Percentiles rank a stretch among this genome's conserved stretches.
Conservation (phyloP, 1,140 invertebrate genomes). For the Zophobas atratus region DNA sequence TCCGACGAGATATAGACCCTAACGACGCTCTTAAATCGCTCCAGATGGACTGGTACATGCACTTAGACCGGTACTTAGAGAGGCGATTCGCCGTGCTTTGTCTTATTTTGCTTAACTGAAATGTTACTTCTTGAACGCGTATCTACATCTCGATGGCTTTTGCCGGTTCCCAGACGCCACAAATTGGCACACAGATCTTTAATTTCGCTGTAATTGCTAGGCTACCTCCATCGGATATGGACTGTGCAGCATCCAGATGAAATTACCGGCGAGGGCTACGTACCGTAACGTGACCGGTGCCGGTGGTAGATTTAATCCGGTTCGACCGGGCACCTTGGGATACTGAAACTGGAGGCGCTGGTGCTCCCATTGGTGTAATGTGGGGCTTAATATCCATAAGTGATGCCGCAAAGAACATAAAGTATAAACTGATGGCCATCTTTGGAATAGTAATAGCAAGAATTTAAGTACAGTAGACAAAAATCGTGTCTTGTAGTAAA, state of each 20-base stretch:
- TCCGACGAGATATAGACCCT: slow-evolving; percentile 48
- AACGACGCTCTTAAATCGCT: slow-evolving; percentile 50
- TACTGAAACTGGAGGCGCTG: too few relatives aligned
- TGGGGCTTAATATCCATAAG: too few relatives aligned
- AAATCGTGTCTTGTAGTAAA: too few relatives aligned
- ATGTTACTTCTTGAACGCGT: slow-evolving; percentile 18
- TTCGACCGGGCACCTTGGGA: too few relatives aligned
- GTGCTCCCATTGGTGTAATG: too few relatives aligned
- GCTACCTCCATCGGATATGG: slow-evolving; percentile 14
- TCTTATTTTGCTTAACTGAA: slow-evolving; percentile 36
- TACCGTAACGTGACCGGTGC: slow-evolving; percentile 10
- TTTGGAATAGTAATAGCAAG: too few relatives aligned
- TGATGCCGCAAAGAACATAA: too few relatives aligned
- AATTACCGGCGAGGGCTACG: slow-evolving; percentile 14
- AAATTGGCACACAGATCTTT: slow-evolving; percentile 42
- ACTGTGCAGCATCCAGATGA: not conserved
- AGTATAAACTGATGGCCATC: too few relatives aligned
- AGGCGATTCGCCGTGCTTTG: slow-evolving; percentile 27
- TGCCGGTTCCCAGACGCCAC: slow-evolving; percentile 28
- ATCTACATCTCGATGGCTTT: slow-evolving; percentile 20
- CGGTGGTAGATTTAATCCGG: too few relatives aligned
- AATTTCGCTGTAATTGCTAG: slow-evolving; percentile 39
- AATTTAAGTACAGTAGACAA: too few relatives aligned
- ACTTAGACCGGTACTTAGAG: slow-evolving; percentile 43
- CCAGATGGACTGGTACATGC: slow-evolving; percentile 44